These are phyloP conservation scores for Caenorhabditis japonica DNA, from an alignment of 2,888 invertebrate genomes.

Conservation along the genomic window DNA sequence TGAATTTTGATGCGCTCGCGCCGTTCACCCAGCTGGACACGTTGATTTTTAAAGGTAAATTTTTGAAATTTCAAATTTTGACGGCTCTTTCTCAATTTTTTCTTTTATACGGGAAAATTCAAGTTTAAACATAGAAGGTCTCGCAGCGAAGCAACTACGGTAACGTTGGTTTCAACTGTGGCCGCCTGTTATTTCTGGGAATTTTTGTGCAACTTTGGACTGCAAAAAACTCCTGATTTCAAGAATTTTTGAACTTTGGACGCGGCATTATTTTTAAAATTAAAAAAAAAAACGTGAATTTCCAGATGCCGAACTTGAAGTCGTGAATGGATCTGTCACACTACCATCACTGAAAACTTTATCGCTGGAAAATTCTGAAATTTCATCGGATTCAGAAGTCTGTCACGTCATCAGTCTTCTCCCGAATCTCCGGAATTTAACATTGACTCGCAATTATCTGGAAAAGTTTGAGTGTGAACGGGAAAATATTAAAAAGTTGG, in stretches of 20 bases:
- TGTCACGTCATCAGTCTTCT: conserved; percentile 29
- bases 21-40: conserved; percentile 6
- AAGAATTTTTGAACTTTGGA: neutral
- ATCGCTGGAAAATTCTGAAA: conserved; percentile 6
- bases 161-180: too few species aligned
- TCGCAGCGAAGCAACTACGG: too few species aligned
- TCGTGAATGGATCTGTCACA: conserved; percentile 8
- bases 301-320: conserved; percentile 32
- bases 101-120: too few species aligned
- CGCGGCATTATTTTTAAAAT: neutral
- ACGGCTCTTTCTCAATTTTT: neutral
- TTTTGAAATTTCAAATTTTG: neutral
- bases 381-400: conserved; percentile 25
- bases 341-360: conserved; percentile 9
- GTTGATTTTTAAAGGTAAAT: conserved; percentile 12
- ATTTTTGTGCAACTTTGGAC: too few species aligned
- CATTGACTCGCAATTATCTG: conserved; percentile 34
- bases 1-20: conserved; percentile 32
- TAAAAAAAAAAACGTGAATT: neutral
- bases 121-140: too few species aligned
- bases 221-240: neutral
- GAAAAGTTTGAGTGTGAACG: conserved; percentile 21
- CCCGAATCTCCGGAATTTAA: conserved; percentile 24
- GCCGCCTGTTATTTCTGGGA: too few species aligned
- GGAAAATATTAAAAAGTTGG: conserved; percentile 1